Evolutionary conservation across 2,888 invertebrate species (phyloP).

Genomic region (Linhomoeus sp.): DNA sequence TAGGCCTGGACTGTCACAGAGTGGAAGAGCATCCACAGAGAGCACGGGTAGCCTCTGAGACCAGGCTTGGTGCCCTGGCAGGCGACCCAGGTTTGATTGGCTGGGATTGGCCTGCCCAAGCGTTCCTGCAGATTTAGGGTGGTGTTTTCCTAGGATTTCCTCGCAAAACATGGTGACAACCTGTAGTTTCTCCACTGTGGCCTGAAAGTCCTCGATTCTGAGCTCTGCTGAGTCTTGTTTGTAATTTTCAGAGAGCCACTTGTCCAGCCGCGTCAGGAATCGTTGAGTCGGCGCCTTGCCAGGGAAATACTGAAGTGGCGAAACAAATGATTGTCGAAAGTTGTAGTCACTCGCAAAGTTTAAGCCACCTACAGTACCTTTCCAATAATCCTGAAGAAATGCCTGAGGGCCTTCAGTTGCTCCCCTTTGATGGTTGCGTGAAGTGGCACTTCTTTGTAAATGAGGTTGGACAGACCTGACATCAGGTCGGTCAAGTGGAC

Average conservation of each 20-base stretch:
- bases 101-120: slow-evolving; percentile 21
- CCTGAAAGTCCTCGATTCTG: too few relatives aligned
- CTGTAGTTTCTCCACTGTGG: too few relatives aligned
- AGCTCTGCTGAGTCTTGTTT: too few relatives aligned
- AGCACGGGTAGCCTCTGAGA: slow-evolving; percentile 73
- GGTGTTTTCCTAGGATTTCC: too few relatives aligned
- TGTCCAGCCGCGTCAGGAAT: slow-evolving; percentile 43
- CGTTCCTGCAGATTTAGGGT: slow-evolving; percentile 12
- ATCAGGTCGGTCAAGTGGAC: slow-evolving; percentile 70
- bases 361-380: slow-evolving; percentile 31
- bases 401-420: slow-evolving; percentile 48
- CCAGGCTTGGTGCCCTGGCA: slow-evolving; percentile 57
- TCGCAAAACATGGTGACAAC: too few relatives aligned
- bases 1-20: slow-evolving; percentile 59
- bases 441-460: slow-evolving; percentile 59
- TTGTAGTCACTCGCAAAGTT: not conserved
- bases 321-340: not conserved
- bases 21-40: slow-evolving; percentile 84
- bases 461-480: slow-evolving; percentile 57
- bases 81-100: slow-evolving; percentile 42
- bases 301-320: slow-evolving; percentile 46
- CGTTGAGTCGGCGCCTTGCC: slow-evolving; percentile 45
- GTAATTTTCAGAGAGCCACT: too few relatives aligned
- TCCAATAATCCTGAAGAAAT: slow-evolving; percentile 48
- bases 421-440: slow-evolving; percentile 48